phyloP scores from a whole-genome alignment of 2,113 vertebrate genomes.

The Arothron firmamentum region DNA sequence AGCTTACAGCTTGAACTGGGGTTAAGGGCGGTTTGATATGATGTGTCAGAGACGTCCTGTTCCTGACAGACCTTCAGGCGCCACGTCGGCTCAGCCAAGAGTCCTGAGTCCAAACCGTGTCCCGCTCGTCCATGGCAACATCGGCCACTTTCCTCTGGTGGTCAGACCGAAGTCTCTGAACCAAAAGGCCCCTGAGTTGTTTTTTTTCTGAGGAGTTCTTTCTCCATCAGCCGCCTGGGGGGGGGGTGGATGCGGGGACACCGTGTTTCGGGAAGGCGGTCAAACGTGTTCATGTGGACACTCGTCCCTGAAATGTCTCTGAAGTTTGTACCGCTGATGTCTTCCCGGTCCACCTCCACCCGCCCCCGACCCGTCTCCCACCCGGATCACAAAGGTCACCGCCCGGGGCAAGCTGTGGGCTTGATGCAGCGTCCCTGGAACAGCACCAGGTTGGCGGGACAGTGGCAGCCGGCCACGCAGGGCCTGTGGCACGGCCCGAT shows the following conservation, averaged over 20 bases:
- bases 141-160: no score
- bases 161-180: no score
- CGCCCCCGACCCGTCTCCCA: constrained; percentile 31
- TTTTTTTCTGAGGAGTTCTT: constrained; percentile 8
- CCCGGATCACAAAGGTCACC: constrained; percentile 77
- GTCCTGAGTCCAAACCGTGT: constrained; percentile 22
- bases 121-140: constrained; percentile 22
- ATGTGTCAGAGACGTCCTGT: constrained; percentile 24
- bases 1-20: constrained; percentile 77
- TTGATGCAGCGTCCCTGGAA: constrained; percentile 92
- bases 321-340: background rate
- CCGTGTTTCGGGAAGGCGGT: constrained; percentile 4
- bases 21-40: constrained; percentile 26
- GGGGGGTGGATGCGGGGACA: constrained; percentile 4
- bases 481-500: constrained; percentile 88
- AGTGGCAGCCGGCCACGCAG: constrained; percentile 94
- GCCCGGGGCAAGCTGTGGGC: constrained; percentile 90
- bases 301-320: background rate
- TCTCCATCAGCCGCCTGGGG: constrained; percentile 14
- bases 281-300: background rate
- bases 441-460: constrained; percentile 89
- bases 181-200: constrained; percentile 12
- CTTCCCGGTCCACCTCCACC: constrained; percentile 7
- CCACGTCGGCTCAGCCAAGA: constrained; percentile 42
- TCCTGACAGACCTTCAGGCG: constrained; percentile 10